Conservation (phyloP, 2,888 invertebrate species). For the Noctua fimbriata region DNA sequence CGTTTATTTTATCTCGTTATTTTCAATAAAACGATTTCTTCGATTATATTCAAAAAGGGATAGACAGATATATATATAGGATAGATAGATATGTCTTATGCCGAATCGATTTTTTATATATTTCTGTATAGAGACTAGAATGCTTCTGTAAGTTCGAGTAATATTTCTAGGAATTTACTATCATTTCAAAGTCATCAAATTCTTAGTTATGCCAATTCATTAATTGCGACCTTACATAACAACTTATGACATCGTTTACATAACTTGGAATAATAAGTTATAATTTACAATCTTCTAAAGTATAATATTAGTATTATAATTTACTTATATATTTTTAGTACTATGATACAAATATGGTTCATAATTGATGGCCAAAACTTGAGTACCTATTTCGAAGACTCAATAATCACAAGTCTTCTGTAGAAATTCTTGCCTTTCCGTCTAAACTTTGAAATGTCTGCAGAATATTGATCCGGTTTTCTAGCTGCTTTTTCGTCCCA, state of each 20-base stretch:
- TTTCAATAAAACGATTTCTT: background rate
- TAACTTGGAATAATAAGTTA: background rate
- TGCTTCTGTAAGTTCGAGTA: background rate
- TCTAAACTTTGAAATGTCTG: conserved; percentile 92
- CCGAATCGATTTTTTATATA: background rate
- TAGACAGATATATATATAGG: no score
- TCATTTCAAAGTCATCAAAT: background rate
- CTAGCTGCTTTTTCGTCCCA: conserved; percentile 95
- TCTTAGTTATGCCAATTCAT: background rate
- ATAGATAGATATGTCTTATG: background rate
- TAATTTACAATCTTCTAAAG: background rate
- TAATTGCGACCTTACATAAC: background rate
- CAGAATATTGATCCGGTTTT: conserved; percentile 94
- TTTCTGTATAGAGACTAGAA: background rate
- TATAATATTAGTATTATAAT: background rate
- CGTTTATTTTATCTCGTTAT: conserved; percentile 2
- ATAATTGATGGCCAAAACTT: background rate
- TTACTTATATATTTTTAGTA: background rate
- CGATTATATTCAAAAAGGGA: background rate
- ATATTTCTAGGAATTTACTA: background rate
- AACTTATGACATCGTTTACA: background rate
- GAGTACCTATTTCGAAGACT: background rate
- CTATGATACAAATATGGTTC: background rate
- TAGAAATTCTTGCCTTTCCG: conserved; percentile 68
- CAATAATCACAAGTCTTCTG: conserved; percentile 80